phyloP scores from a whole-genome alignment of 2,888 invertebrate species.

The Dolichomitus sp. region DNA sequence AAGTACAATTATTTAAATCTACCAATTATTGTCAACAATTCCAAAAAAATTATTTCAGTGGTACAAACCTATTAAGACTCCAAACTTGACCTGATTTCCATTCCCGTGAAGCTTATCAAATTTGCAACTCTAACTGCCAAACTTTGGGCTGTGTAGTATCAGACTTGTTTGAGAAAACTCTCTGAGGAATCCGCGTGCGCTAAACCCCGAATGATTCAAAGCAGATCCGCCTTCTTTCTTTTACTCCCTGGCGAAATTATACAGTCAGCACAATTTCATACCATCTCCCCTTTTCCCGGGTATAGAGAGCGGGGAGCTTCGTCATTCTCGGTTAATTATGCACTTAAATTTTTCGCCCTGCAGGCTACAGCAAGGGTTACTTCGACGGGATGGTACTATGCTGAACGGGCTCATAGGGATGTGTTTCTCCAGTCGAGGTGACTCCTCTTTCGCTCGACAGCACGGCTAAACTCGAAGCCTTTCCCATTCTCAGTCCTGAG shows the following conservation, averaged over 20 bases:
- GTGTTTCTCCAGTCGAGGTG: constrained; percentile 11
- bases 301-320: constrained; percentile 70
- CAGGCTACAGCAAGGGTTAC: constrained; percentile 56
- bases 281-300: constrained; percentile 9
- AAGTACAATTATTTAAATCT: too few species aligned
- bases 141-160: not conserved
- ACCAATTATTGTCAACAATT: too few species aligned
- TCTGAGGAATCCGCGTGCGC: constrained; percentile 18
- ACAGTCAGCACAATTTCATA: constrained; percentile 39
- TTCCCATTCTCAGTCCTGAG: constrained; percentile 69
- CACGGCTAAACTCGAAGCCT: constrained; percentile 54
- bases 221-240: constrained; percentile 10
- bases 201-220: constrained; percentile 23
- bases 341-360: constrained; percentile 81
- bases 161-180: not conserved
- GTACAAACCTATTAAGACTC: not conserved
- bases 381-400: constrained; percentile 11
- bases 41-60: too few species aligned
- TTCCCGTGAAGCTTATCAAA: constrained; percentile 1
- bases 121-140: constrained; percentile 21
- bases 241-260: constrained; percentile 28
- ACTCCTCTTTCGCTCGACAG: constrained; percentile 48
- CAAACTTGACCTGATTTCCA: constrained; percentile 14
- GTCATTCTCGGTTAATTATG: constrained; percentile 83
- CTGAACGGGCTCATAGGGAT: constrained; percentile 30